Evolutionary conservation across 2,888 invertebrate species (phyloP).

Genomic region (Nesidiocoris tenuis): DNA sequence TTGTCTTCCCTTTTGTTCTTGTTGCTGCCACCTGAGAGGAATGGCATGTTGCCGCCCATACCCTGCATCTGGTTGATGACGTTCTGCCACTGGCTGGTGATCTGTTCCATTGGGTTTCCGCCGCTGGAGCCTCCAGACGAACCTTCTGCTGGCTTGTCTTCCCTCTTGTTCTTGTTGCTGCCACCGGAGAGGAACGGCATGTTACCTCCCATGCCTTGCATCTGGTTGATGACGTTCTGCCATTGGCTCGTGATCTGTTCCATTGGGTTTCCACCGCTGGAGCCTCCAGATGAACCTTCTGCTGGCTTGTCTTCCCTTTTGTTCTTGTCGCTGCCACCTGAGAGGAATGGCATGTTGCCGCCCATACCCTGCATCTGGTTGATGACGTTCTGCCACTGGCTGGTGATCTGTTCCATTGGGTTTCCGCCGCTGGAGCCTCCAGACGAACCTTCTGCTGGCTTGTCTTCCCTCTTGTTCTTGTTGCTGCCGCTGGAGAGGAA

Average conservation of each 20-base stretch:
- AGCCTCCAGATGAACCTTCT: background rate
- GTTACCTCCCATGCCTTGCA: constrained; percentile 17
- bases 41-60: constrained; percentile 21
- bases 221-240: constrained; percentile 1
- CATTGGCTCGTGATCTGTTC: constrained; percentile 9
- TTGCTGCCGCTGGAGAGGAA: background rate
- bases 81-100: constrained; percentile 8
- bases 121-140: background rate
- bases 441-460: background rate
- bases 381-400: background rate
- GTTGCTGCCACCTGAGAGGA: background rate
- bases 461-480: constrained; percentile 13
- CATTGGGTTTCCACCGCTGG: background rate
- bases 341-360: constrained; percentile 29
- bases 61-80: constrained; percentile 1
- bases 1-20: background rate
- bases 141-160: background rate
- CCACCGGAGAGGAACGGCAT: constrained; percentile 14
- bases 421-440: background rate
- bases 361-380: constrained; percentile 2
- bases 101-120: constrained; percentile 25
- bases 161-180: constrained; percentile 19
- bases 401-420: background rate
- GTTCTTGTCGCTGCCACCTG: constrained; percentile 5
- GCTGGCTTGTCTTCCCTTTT: background rate